These are phyloP conservation scores for Arion vulgaris DNA, from an alignment of 1,140 invertebrate species.

Conservation along the genomic window DNA sequence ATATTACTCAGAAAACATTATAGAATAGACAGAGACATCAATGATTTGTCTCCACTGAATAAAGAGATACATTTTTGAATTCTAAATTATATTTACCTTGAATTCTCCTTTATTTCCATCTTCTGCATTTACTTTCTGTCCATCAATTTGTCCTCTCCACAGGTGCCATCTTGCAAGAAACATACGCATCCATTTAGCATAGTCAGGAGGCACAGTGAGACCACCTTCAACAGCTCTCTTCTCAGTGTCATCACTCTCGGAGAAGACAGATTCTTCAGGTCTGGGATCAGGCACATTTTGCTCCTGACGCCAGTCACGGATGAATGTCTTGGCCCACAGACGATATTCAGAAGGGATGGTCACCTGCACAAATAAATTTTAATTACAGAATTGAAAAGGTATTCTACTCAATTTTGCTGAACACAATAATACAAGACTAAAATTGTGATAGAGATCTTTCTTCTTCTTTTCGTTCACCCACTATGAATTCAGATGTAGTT, in stretches of 20 bases:
- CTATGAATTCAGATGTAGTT: too few relatives aligned
- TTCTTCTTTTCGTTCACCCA: too few relatives aligned
- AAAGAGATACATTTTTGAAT: too few relatives aligned
- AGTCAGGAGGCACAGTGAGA: background rate
- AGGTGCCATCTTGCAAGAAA: constrained; percentile 32
- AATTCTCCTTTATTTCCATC: constrained; percentile 9
- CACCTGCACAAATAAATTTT: background rate
- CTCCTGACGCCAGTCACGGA: constrained; percentile 25
- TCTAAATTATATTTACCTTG: background rate
- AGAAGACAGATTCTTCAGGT: background rate
- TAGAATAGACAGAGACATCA: too few relatives aligned
- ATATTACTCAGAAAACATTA: too few relatives aligned
- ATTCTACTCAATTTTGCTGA: too few relatives aligned
- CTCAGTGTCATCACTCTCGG: background rate
- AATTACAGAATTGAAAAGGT: background rate
- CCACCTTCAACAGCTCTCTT: background rate
- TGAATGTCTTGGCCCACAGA: constrained; percentile 18
- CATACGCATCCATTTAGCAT: constrained; percentile 13
- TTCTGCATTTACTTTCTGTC: background rate
- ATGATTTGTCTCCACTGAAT: too few relatives aligned
- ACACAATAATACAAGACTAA: too few relatives aligned
- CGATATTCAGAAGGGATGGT: background rate
- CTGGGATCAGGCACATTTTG: background rate
- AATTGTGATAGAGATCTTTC: too few relatives aligned
- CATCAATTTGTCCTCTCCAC: constrained; percentile 6